These are phyloP conservation scores for Aphaenogaster rudis DNA, from an alignment of 1,140 invertebrate species.

Conservation along the genomic window DNA sequence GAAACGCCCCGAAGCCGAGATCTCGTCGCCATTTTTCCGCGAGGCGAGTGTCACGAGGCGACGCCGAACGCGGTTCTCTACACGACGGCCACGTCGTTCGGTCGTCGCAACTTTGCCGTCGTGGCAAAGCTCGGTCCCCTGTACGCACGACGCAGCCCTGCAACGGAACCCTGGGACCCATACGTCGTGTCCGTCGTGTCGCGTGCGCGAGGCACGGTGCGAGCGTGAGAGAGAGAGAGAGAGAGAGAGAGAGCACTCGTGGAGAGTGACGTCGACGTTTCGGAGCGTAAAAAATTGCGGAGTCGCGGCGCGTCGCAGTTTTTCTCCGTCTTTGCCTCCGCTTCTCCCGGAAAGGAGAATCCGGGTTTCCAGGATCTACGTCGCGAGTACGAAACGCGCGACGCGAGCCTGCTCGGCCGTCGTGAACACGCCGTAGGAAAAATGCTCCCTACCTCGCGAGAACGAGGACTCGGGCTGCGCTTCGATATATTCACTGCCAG, in stretches of 20 bases:
- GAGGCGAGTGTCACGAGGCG: not conserved
- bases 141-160: too few relatives aligned
- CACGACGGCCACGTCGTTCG: constrained; percentile 6
- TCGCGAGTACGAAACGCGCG: not conserved
- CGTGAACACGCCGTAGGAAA: not conserved
- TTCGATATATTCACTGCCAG: too few relatives aligned
- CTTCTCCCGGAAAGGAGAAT: not conserved
- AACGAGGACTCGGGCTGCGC: not conserved
- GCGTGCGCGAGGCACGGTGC: too few relatives aligned
- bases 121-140: not conserved
- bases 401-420: not conserved
- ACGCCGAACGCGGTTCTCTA: not conserved
- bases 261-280: too few relatives aligned
- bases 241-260: too few relatives aligned
- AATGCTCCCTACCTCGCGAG: too few relatives aligned
- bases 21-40: constrained; percentile 45
- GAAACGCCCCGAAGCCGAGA: not conserved
- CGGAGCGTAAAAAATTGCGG: too few relatives aligned
- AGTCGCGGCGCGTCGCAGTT: too few relatives aligned
- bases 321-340: too few relatives aligned
- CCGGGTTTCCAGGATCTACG: not conserved
- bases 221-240: too few relatives aligned
- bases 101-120: not conserved
- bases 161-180: too few relatives aligned
- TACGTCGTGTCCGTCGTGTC: too few relatives aligned